Percentiles rank a stretch among this genome's conserved stretches.
Conservation (phyloP, 2,113 vertebrate species). For the Sceloporus undulatus region DNA sequence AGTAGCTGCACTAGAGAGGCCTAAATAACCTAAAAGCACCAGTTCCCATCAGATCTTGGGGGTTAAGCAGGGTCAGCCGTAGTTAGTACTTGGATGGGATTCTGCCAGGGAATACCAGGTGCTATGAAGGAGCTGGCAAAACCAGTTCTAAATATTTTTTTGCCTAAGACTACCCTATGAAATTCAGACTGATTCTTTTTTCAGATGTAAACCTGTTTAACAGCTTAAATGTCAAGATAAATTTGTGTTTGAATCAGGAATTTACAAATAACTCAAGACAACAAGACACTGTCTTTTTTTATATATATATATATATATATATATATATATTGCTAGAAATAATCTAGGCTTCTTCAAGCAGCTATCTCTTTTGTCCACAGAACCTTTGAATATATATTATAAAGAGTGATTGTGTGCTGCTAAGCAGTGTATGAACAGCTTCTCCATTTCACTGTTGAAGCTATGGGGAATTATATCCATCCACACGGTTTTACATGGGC, state of each 20-base stretch:
- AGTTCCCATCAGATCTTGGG: too few species aligned
- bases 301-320: too few species aligned
- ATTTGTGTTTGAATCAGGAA: neutral
- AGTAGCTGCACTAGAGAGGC: neutral
- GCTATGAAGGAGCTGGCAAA: too few species aligned
- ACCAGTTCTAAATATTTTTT: too few species aligned
- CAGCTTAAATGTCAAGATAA: conserved; percentile 8
- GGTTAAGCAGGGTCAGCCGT: too few species aligned
- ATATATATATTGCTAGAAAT: too few species aligned
- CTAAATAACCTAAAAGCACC: too few species aligned
- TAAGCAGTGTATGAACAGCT: neutral
- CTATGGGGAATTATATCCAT: neutral
- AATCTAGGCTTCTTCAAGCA: neutral
- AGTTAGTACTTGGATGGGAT: too few species aligned
- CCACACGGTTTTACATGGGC: neutral
- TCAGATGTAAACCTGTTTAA: neutral
- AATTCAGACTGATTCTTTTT: neutral
- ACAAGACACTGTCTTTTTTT: neutral
- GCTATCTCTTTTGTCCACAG: neutral
- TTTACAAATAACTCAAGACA: neutral
- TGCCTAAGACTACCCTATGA: too few species aligned
- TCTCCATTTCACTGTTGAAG: neutral
- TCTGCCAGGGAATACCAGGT: too few species aligned
- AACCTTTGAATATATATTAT: conserved; percentile 1
- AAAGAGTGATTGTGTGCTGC: neutral